Percentiles rank a stretch among this genome's conserved stretches.
Conservation (phyloP, 2,888 invertebrate genomes). For the Dexiosoma caninum region DNA sequence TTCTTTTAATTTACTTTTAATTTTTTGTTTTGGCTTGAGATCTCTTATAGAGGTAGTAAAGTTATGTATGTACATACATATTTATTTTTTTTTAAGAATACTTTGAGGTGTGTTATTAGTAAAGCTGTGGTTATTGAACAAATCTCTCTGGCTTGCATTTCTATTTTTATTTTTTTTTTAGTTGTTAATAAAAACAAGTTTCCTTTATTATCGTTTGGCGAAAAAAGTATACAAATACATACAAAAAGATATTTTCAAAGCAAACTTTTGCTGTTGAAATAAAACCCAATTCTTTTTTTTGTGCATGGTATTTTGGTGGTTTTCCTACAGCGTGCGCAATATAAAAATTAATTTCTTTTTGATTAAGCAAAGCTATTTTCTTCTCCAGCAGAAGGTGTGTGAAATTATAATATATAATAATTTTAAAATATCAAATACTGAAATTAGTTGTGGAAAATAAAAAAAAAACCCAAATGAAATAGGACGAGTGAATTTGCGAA, state of each 20-base stretch:
- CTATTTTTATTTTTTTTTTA: constrained; percentile 15
- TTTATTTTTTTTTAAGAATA: constrained; percentile 29
- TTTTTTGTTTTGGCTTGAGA: background rate
- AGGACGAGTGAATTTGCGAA: too few relatives aligned
- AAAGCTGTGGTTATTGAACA: background rate
- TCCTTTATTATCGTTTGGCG: constrained; percentile 4
- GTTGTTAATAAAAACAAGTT: constrained; percentile 43
- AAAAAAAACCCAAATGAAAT: too few relatives aligned
- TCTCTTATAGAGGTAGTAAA: background rate
- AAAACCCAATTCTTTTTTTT: constrained; percentile 25
- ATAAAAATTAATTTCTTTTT: constrained; percentile 14
- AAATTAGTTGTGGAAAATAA: too few relatives aligned
- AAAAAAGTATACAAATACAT: constrained; percentile 15
- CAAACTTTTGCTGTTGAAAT: background rate
- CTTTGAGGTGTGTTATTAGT: constrained; percentile 2
- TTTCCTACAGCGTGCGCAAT: constrained; percentile 49
- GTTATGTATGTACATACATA: too few relatives aligned
- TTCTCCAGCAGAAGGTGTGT: too few relatives aligned
- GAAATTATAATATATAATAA: too few relatives aligned
- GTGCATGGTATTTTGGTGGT: background rate
- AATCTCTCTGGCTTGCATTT: constrained; percentile 20
- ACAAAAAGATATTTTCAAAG: background rate
- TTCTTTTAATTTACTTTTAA: background rate
- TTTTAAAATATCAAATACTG: too few relatives aligned
- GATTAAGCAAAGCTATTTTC: too few relatives aligned